These are phyloP conservation scores for Echinops telfairi DNA, from an alignment of 2,113 vertebrate species.

Conservation along the genomic window DNA sequence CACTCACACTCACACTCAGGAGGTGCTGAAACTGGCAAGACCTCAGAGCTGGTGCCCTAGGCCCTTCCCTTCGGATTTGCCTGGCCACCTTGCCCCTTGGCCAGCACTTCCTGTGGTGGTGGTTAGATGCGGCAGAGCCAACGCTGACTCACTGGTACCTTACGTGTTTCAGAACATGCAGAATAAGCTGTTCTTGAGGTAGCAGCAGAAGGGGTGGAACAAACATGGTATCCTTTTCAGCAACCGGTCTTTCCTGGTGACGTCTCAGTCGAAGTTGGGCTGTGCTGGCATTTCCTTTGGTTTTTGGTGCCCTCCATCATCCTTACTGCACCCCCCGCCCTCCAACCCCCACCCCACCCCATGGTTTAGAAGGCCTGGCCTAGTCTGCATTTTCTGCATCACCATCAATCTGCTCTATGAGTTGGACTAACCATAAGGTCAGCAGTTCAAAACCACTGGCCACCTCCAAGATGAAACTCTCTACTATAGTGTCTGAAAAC, in stretches of 20 bases:
- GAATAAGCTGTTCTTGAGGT: too few species aligned
- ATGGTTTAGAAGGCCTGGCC: not conserved
- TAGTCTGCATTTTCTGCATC: not conserved
- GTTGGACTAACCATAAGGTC: not conserved
- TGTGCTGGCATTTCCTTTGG: not conserved
- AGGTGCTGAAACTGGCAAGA: too few species aligned
- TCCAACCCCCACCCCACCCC: not conserved
- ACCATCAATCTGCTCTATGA: not conserved
- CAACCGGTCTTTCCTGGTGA: not conserved
- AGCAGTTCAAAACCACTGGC: not conserved
- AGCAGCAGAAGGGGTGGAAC: not conserved
- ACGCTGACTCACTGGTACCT: not conserved
- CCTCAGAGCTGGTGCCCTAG: not conserved
- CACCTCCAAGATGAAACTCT: not conserved
- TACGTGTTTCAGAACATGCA: too few species aligned
- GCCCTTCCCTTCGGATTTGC: not conserved
- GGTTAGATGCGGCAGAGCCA: not conserved
- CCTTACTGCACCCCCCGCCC: too few species aligned
- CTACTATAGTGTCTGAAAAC: too few species aligned
- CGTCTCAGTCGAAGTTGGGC: not conserved
- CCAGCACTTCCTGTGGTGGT: not conserved
- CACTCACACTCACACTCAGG: too few species aligned
- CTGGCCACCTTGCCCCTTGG: too few species aligned
- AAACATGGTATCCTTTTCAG: not conserved
- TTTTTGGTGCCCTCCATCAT: not conserved